Evolutionary conservation across 2,888 invertebrate genomes (phyloP).

Genomic region (Allophyes oxyacanthae): DNA sequence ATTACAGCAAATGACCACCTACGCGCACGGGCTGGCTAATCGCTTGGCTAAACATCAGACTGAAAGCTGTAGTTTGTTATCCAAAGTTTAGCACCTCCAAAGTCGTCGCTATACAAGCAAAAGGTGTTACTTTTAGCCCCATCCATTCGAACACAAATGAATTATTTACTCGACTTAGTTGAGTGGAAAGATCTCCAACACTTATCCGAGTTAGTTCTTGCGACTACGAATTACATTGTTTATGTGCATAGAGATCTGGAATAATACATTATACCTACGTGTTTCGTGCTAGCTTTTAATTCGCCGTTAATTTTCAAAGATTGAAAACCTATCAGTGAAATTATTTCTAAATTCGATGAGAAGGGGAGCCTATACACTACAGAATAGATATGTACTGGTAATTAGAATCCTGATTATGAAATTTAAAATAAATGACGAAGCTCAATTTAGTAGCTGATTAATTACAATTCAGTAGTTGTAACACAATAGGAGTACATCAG

Average conservation of each 20-base stretch:
- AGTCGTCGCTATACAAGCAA: conserved; percentile 56
- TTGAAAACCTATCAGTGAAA: background rate
- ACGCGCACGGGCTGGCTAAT: conserved; percentile 66
- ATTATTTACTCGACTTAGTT: conserved; percentile 46
- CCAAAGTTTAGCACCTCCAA: conserved; percentile 64
- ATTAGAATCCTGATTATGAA: background rate
- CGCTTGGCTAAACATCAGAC: conserved; percentile 67
- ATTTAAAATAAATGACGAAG: background rate
- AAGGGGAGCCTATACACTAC: too few species aligned
- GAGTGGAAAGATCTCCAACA: conserved; percentile 31
- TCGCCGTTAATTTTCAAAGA: background rate
- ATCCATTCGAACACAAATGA: conserved; percentile 42
- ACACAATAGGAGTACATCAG: conserved; percentile 25
- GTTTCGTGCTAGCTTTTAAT: conserved; percentile 4
- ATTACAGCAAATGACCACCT: conserved; percentile 68
- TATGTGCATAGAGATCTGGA: conserved; percentile 13
- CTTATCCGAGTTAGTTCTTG: conserved; percentile 28
- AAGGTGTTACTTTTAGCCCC: conserved; percentile 60
- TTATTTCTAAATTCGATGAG: too few species aligned
- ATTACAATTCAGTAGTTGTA: conserved; percentile 19
- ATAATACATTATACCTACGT: background rate
- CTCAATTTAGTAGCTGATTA: conserved; percentile 8
- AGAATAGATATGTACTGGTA: too few species aligned
- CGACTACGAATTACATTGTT: conserved; percentile 11
- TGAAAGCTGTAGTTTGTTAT: conserved; percentile 67